Conservation (phyloP, 37 sponge, comb jelly and placozoan species). For the Cliona cf. orientalis region DNA sequence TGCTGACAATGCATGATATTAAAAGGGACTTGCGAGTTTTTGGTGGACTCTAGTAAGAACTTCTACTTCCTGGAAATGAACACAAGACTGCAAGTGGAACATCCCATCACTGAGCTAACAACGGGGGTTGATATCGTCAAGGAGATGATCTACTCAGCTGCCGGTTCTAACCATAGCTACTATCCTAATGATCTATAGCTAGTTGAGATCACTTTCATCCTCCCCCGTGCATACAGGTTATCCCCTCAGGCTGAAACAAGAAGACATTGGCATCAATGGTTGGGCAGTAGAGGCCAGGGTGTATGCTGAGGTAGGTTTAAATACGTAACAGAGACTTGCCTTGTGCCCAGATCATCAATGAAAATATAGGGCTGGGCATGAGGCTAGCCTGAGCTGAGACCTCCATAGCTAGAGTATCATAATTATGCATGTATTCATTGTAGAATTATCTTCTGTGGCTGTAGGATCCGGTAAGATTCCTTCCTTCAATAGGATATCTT, state of each 20-base stretch:
- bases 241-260: slow-evolving; percentile 72
- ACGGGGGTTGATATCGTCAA: slow-evolving; percentile 95
- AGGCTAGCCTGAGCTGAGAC: no score
- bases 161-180: no score
- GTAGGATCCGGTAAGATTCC: slow-evolving; percentile 84
- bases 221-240: slow-evolving; percentile 25
- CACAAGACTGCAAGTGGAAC: slow-evolving; percentile 99
- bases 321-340: no score
- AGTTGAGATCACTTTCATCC: no score
- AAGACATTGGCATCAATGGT: slow-evolving; percentile 93
- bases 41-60: slow-evolving; percentile 92
- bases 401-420: no score
- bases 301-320: slow-evolving; percentile 91
- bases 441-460: no score
- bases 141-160: slow-evolving; percentile 94
- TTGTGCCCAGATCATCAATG: no score
- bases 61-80: slow-evolving; percentile 99
- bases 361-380: no score
- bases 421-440: no score
- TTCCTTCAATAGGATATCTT: slow-evolving; percentile 89
- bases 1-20: no score
- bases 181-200: no score
- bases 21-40: slow-evolving; percentile 98
- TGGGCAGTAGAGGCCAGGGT: slow-evolving; percentile 97
- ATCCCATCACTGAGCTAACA: slow-evolving; percentile 97